Conservation (phyloP, 1,140 invertebrate genomes). For the Asobara japonica region DNA sequence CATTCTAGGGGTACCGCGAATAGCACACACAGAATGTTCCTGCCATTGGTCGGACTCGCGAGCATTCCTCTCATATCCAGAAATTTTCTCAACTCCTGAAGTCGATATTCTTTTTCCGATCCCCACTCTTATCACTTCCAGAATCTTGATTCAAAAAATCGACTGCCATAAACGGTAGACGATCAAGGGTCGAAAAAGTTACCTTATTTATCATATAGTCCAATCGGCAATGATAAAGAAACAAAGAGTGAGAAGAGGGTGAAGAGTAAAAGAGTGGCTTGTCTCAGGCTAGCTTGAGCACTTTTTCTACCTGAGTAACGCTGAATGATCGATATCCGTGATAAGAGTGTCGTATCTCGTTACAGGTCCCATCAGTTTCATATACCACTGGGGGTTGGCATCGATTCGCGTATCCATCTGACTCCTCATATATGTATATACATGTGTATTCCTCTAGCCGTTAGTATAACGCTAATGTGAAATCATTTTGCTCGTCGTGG, state of each 20-base stretch:
- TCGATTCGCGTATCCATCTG: constrained; percentile 10
- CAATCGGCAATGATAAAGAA: not conserved
- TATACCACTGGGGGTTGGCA: constrained; percentile 5
- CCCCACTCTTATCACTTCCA: too few species aligned
- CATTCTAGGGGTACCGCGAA: too few species aligned
- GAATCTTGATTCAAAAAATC: too few species aligned
- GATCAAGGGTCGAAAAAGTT: not conserved
- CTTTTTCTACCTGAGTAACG: not conserved
- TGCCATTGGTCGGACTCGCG: too few species aligned
- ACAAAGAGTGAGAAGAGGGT: not conserved
- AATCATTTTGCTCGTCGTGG: constrained; percentile 40
- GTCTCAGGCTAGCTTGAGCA: not conserved
- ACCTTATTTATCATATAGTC: not conserved
- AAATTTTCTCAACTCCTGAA: too few species aligned
- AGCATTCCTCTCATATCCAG: too few species aligned
- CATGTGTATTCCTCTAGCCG: not conserved
- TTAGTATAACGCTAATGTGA: not conserved
- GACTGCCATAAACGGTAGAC: not conserved
- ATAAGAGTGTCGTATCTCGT: constrained; percentile 5
- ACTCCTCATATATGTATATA: constrained; percentile 4
- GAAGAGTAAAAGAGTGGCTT: not conserved
- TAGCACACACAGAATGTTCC: too few species aligned
- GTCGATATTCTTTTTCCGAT: too few species aligned
- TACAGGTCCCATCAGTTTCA: constrained; percentile 8
- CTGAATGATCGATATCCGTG: constrained; percentile 6